A percentile compares a stretch with the other conserved stretches of the same genome.
These are phyloP conservation scores for Halichondria panicea DNA, from an alignment of 37 sponge, comb jelly and placozoan genomes.

Conservation along the genomic window DNA sequence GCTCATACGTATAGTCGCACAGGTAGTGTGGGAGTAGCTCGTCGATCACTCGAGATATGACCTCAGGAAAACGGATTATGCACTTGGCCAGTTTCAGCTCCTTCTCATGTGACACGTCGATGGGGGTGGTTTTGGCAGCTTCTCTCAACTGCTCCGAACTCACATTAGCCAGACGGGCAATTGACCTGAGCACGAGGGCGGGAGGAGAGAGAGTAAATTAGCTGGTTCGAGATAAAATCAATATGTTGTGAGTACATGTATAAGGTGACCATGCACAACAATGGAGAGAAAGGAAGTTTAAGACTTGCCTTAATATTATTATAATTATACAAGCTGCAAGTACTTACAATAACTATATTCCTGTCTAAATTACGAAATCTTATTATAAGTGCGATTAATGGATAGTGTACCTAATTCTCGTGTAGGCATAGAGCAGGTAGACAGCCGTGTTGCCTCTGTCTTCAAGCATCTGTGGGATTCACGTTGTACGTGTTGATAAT, in stretches of 20 bases:
- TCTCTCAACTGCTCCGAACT: constrained; percentile 54
- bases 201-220: no score
- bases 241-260: no score
- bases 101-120: constrained; percentile 75
- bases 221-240: no score
- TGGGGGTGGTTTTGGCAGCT: constrained; percentile 51
- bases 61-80: constrained; percentile 89
- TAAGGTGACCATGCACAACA: no score
- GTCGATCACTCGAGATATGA: constrained; percentile 53
- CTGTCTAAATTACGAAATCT: not conserved
- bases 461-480: constrained; percentile 97
- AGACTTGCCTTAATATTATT: not conserved
- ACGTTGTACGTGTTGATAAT: no score
- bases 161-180: constrained; percentile 80
- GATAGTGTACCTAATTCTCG: constrained; percentile 65
- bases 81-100: constrained; percentile 91
- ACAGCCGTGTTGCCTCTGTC: constrained; percentile 98
- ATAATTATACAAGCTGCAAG: not conserved
- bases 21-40: constrained; percentile 82
- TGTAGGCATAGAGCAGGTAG: constrained; percentile 93
- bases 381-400: not conserved
- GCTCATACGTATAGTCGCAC: constrained; percentile 94
- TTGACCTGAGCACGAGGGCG: constrained; percentile 61
- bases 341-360: not conserved
- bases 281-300: no score